Evolutionary conservation across 2,797 vertebrate species (phyloP), one percentile per base, ranked within the genome.

Genomic region (Furcifer pardalis): DNA sequence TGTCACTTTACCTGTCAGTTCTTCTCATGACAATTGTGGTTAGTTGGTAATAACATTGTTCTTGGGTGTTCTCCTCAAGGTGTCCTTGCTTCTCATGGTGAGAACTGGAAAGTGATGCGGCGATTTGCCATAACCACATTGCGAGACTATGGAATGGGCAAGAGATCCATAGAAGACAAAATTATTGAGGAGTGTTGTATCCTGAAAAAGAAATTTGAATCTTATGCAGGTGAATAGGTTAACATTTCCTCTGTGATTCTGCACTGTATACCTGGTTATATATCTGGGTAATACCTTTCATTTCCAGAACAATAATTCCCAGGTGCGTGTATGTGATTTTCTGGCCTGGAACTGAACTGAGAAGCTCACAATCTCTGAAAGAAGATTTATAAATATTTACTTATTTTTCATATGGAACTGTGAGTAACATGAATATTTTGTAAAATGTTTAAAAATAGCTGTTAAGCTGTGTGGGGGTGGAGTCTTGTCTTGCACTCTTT

Each of bases 91-190:
- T 84, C 86, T 75, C 85, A 91, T 49, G 92, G 91, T 1, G 89
- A 94, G 80, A 88, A 78, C 4, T 94, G 90, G 91, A 94, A 91
- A 90, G 87, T 66, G 40, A 91, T 94, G 87, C 85, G 93, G 52
- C 81, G 90, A 52, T 95, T 94, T 85, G 90, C 83, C 9, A 27
- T 95, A 46, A 86, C 86, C 3, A 87, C 88, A 3, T 81, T 94
- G 21, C 25, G 56, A 30, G 89, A 93, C 35, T 90, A 90, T 7
- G 90, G 91, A 37, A 92, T 92, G 93, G 91, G 91, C 46, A 92
- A 84, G 52, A 77, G 4, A 10, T 32, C 59, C 8, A 83, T 87
- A 66, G 93, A 93, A 81, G 83, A 93, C 25, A 91, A 44, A 42
- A 91, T 94, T 74, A 56, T 83, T 46, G 87, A 91, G 49, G 92